These are phyloP conservation scores for Triops cancriformis DNA, from an alignment of 1,140 invertebrate genomes.

Conservation along the genomic window DNA sequence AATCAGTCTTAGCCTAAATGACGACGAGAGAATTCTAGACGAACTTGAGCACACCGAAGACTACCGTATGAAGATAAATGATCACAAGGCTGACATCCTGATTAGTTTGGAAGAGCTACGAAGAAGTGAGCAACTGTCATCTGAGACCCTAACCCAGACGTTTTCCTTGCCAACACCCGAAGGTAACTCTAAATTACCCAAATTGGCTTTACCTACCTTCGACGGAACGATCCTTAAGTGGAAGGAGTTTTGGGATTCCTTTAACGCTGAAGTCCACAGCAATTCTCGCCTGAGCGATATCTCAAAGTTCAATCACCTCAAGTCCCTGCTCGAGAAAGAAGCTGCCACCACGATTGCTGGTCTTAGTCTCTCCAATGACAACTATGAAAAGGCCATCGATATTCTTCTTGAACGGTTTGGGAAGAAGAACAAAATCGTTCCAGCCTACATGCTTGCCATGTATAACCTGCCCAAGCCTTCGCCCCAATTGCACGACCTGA, in stretches of 20 bases:
- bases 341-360: no score
- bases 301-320: no score
- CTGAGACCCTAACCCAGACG: no score
- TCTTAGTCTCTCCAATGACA: no score
- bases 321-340: no score
- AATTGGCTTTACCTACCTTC: conserved; percentile 12
- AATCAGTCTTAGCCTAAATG: background rate
- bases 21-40: background rate
- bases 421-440: conserved; percentile 15
- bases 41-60: background rate
- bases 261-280: no score
- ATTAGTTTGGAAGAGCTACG: no score
- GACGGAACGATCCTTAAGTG: conserved; percentile 1
- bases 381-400: no score
- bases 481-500: background rate
- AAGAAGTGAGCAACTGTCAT: no score
- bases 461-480: conserved; percentile 20
- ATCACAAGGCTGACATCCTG: background rate
- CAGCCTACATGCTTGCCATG: conserved; percentile 19
- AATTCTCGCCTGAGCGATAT: no score
- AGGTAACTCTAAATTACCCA: background rate
- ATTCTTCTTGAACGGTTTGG: no score
- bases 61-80: background rate
- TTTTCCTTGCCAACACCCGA: no score
- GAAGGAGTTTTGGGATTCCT: background rate